A percentile compares a stretch with the other conserved stretches of the same genome.
These are phyloP conservation scores for Eilema caniola DNA, from an alignment of 2,888 invertebrate species.

Conservation along the genomic window DNA sequence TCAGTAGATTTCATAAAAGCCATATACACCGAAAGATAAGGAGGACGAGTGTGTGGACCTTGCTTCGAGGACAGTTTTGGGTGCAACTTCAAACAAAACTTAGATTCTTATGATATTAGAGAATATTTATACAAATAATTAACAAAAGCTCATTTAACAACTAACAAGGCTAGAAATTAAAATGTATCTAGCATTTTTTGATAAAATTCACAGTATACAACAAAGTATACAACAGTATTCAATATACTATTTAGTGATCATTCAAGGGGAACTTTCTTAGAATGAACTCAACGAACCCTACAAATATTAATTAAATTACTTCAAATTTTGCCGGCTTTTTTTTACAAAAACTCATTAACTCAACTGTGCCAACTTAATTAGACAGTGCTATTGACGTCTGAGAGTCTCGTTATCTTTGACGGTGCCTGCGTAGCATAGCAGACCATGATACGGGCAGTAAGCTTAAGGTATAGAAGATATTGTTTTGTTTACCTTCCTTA, in stretches of 20 bases:
- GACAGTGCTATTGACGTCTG: slow-evolving; percentile 9
- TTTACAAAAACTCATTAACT: slow-evolving; percentile 10
- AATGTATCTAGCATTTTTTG: neutral
- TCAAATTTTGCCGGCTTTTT: slow-evolving; percentile 7
- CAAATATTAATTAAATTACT: slow-evolving; percentile 7
- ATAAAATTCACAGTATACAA: neutral
- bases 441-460: slow-evolving; percentile 8
- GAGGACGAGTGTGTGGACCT: too few species aligned
- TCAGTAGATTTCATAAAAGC: too few species aligned
- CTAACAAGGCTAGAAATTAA: neutral
- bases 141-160: neutral
- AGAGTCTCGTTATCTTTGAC: slow-evolving; percentile 17
- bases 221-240: neutral
- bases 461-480: neutral
- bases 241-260: neutral
- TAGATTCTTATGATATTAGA: too few species aligned
- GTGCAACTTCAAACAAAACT: too few species aligned
- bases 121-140: too few species aligned
- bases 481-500: neutral
- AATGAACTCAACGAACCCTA: neutral
- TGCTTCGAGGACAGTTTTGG: too few species aligned
- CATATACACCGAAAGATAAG: too few species aligned
- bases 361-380: slow-evolving; percentile 17
- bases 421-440: slow-evolving; percentile 5
- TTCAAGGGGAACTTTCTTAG: neutral